Evolutionary conservation across 2,888 invertebrate genomes (phyloP).

Genomic region (Scrobipalpa costella): DNA sequence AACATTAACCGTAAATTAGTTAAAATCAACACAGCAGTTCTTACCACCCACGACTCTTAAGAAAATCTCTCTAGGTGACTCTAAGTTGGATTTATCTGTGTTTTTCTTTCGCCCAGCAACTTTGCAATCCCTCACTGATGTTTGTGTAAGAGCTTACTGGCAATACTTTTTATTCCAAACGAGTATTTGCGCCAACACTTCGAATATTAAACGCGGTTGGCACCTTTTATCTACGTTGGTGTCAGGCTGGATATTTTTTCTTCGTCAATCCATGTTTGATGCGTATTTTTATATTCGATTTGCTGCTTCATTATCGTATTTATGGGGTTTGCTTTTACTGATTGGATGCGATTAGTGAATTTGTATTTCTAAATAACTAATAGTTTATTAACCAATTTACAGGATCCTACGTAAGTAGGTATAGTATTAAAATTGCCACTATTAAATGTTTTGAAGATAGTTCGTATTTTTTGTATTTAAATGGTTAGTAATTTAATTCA

Average conservation of each 20-base stretch:
- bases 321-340: no score
- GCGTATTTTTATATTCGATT: no score
- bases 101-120: slow-evolving; percentile 64
- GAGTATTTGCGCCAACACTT: slow-evolving; percentile 40
- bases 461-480: no score
- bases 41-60: slow-evolving; percentile 48
- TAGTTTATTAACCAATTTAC: no score
- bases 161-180: slow-evolving; percentile 48
- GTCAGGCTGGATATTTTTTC: background rate
- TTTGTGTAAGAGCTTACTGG: slow-evolving; percentile 67
- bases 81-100: slow-evolving; percentile 75
- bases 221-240: background rate
- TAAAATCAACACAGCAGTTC: slow-evolving; percentile 48
- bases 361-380: no score
- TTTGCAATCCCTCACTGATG: slow-evolving; percentile 66
- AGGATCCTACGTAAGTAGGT: no score
- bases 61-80: slow-evolving; percentile 45
- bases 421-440: no score
- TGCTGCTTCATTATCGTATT: no score
- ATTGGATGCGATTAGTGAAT: no score
- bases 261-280: no score
- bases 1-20: slow-evolving; percentile 54
- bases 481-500: no score
- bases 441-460: no score
- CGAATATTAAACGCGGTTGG: slow-evolving; percentile 19